Conservation (phyloP, 2,113 vertebrate genomes). For the Erinaceus europaeus region DNA sequence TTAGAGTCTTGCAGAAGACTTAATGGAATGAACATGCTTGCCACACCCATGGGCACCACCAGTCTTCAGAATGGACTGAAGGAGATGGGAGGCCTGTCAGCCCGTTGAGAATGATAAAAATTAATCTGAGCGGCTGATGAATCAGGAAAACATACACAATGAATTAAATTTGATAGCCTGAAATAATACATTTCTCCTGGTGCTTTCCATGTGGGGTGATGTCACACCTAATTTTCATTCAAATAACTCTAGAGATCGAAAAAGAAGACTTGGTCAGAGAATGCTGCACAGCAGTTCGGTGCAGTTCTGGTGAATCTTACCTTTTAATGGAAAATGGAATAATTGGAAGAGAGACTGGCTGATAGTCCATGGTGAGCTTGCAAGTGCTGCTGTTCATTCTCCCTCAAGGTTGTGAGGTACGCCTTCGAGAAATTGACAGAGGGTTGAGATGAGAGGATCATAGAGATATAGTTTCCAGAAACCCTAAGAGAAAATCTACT, state of each 20-base stretch:
- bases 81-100: conserved; percentile 47
- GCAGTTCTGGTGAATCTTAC: conserved; percentile 53
- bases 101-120: conserved; percentile 71
- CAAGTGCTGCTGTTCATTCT: background rate
- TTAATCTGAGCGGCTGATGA: conserved; percentile 75
- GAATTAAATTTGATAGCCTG: conserved; percentile 77
- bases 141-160: conserved; percentile 48
- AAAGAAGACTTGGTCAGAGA: background rate
- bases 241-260: conserved; percentile 47
- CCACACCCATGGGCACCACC: conserved; percentile 45
- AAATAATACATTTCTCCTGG: conserved; percentile 67
- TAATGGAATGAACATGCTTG: conserved; percentile 66
- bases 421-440: background rate
- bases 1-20: conserved; percentile 56
- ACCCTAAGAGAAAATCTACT: conserved; percentile 8
- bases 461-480: background rate
- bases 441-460: conserved; percentile 20
- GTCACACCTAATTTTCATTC: conserved; percentile 71
- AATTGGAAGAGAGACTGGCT: conserved; percentile 31
- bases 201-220: conserved; percentile 55
- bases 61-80: conserved; percentile 56
- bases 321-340: conserved; percentile 70
- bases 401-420: conserved; percentile 1
- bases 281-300: conserved; percentile 27
- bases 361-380: conserved; percentile 35